Evolutionary conservation across 2,888 invertebrate genomes (phyloP), one percentile per base, ranked within the genome.

Genomic region (Atrina japonica): DNA sequence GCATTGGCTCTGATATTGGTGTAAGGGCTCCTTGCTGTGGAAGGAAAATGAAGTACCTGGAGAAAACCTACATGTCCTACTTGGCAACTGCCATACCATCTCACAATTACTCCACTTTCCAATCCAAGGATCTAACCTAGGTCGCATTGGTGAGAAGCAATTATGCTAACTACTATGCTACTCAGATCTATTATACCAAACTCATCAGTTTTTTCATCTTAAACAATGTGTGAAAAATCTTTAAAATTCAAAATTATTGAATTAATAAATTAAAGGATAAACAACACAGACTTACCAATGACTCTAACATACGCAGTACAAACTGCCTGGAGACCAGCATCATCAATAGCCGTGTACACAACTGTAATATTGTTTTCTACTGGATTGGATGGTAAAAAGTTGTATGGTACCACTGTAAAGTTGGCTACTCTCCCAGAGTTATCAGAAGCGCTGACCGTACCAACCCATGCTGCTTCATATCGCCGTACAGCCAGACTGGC

Each of bases 251-350:
- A 16, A 47, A 47, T 9, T 16, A 5, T 3, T 52, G 16, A 3
- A 6, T 25, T 25, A 14, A 25, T 27, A 23, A 53, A 14, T 1
- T 3, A 21, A n/a, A n/a, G n/a, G n/a, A n/a, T n/a, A n/a, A n/a
- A n/a, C n/a, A n/a, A n/a, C n/a, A n/a, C n/a, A n/a, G n/a, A 30
- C 35, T 18, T 18, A 56, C 56, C 56, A 35, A 27, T 56, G 7
- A 35, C n/a, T 40, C 56, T 30, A 2, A 56, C 23, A 56, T 40
- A 40, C 18, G 21, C 40, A 3, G 14, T 16, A 88, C 98, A 99
- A 88, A 97, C 97, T 9, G 97, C 98, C 16, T 97, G 97, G 87
- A 98, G 98, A 77, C 98, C 98, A 88, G 97, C 98, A 86, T 96
- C 96, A 91, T 99, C 98, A 85, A 96, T 98, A 2, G 98, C 98